These are phyloP conservation scores for Rhyzopertha dominica DNA, from an alignment of 1,140 invertebrate genomes.

Conservation along the genomic window DNA sequence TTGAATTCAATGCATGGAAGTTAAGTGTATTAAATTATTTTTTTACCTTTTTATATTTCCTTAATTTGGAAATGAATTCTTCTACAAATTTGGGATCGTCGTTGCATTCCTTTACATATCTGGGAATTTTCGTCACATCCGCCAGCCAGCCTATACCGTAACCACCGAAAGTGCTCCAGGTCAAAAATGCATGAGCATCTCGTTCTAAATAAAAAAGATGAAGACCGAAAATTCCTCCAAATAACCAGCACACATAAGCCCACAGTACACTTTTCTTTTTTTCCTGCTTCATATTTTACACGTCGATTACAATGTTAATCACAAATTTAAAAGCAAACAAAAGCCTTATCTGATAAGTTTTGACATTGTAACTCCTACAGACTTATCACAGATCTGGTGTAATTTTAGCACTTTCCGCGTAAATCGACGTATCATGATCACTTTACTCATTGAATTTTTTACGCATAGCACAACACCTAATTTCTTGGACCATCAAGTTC, in stretches of 20 bases:
- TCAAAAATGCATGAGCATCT: conserved; percentile 86
- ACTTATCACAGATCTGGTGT: no score
- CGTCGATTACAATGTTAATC: no score
- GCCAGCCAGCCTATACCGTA: conserved; percentile 82
- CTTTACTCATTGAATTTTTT: no score
- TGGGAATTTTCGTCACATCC: conserved; percentile 79
- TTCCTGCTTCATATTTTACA: no score
- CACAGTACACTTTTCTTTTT: conserved; percentile 61
- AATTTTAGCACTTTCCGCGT: no score
- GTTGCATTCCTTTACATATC: conserved; percentile 85
- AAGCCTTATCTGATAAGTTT: no score
- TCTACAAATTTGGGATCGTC: conserved; percentile 66
- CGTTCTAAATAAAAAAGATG: conserved; percentile 88
- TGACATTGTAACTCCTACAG: no score
- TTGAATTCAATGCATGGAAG: not conserved
- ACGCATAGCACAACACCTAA: no score
- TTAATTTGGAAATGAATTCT: conserved; percentile 59
- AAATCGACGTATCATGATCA: no score
- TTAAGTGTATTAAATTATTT: no score
- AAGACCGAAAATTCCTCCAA: conserved; percentile 80
- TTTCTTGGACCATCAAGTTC: no score
- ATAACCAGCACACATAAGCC: conserved; percentile 79
- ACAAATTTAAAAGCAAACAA: no score
- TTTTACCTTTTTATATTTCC: conserved; percentile 59
- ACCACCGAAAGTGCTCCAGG: conserved; percentile 81